Conservation (phyloP, 2,888 invertebrate genomes). For the Amitus sp. region DNA sequence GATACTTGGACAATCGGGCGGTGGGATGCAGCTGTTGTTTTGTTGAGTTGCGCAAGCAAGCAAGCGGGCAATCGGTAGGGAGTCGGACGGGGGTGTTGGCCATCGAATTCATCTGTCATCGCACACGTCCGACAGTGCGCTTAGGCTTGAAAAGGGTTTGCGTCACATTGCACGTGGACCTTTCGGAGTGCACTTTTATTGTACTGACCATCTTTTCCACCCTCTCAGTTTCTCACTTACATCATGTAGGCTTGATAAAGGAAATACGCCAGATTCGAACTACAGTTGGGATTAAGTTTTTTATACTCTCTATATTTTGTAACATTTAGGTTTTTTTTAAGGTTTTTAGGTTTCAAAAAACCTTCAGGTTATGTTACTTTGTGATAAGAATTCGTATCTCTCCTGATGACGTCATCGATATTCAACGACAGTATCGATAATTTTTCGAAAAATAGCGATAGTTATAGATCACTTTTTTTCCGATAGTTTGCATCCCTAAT, state of each 20-base stretch:
- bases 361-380: no score
- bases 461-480: no score
- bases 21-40: slow-evolving; percentile 62
- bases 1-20: slow-evolving; percentile 55
- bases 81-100: slow-evolving; percentile 53
- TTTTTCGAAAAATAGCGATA: no score
- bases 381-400: no score
- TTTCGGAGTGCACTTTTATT: slow-evolving; percentile 51
- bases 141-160: slow-evolving; percentile 53
- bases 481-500: no score
- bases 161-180: slow-evolving; percentile 54
- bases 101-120: slow-evolving; percentile 48
- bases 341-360: no score
- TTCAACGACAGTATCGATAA: no score
- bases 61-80: slow-evolving; percentile 45
- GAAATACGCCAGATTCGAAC: slow-evolving; percentile 56
- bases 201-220: slow-evolving; percentile 56
- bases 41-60: slow-evolving; percentile 61
- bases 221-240: slow-evolving; percentile 55
- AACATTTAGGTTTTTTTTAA: no score
- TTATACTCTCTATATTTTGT: no score
- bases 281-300: no score
- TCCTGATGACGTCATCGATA: no score
- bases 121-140: slow-evolving; percentile 37
- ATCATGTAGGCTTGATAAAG: slow-evolving; percentile 50